A percentile compares a stretch with the other conserved stretches of the same genome.
phyloP scores from a whole-genome alignment of 2,888 invertebrate genomes.

The Habrosyne pyritoides region DNA sequence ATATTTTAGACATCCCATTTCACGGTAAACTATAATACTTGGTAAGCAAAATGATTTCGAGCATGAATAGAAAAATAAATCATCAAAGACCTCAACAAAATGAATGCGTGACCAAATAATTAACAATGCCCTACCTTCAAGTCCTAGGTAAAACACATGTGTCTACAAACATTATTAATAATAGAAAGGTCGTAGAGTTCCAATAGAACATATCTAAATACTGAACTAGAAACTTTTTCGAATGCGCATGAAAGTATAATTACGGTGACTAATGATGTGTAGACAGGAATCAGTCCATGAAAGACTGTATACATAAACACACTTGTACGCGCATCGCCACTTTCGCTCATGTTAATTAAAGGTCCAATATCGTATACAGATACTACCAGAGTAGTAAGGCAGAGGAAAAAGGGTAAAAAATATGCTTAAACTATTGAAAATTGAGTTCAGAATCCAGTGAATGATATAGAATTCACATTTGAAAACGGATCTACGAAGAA shows the following conservation, averaged over 20 bases:
- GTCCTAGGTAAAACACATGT: not conserved
- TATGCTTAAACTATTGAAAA: not conserved
- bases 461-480: no score
- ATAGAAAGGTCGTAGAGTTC: not conserved
- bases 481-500: no score
- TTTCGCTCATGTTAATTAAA: slow-evolving; percentile 44
- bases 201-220: not conserved
- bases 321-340: slow-evolving; percentile 22
- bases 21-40: no score
- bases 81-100: no score
- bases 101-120: not conserved
- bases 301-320: slow-evolving; percentile 32
- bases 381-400: no score
- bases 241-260: slow-evolving; percentile 42
- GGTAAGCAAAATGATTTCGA: no score
- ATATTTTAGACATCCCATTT: no score
- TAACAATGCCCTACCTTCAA: not conserved
- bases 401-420: no score
- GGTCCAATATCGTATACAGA: slow-evolving; percentile 18
- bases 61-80: no score
- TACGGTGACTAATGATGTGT: slow-evolving; percentile 42
- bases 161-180: no score
- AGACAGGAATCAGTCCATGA: slow-evolving; percentile 50
- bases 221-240: slow-evolving; percentile 23
- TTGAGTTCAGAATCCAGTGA: no score